Base-by-base conservation (phyloP, 2,797 vertebrate genomes). In the Alcedo quadribrachys region DNA sequence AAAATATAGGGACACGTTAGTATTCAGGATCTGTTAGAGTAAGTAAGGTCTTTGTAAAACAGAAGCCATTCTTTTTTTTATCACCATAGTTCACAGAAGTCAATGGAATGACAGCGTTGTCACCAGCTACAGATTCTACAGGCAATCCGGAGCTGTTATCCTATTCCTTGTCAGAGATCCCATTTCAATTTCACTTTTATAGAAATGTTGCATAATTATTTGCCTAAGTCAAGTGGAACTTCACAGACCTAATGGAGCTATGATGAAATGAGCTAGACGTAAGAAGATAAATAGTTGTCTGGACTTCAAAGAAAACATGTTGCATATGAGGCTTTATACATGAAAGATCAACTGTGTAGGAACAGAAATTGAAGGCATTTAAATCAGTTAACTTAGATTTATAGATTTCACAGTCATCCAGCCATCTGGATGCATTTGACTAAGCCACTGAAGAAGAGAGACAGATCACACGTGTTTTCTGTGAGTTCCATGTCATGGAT, bases 11-110 rank as follows among this genome's bases (percentile, higher is more conserved):
- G 54, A 88, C 17, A 11, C 8, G 30, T 67, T 90, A 73, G 30
- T 58, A 74, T 77, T 90, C 80, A 25, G 83, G 90, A 87, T 54
- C 11, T 81, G 42, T 75, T 89, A 65, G 58, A 92, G 63, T 95
- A 95, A 97, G 97, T 88, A 92, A 90, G 18, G 12, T 19, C 50
- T 70, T 74, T 54, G 32, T 53, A 37, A 73, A 85, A 65, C 4
- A 53, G 18, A 62, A 37, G 25, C 6, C 27, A 32, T 62, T 22
- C 9, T 32, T 46, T 42, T n/a, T 63, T 25, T 81, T n/a, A 37
- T 21, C 18, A 30, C 33, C 11, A 32, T 55, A 71, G 27, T n/a
- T 74, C 73, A 54, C 3, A 5, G 22, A 67, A 70, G 18, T 79
- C 75, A 75, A 8, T 57, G 33, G 42, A 91, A 78, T 66, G 66